These are phyloP conservation scores for Elaphurus davidianus DNA, from an alignment of 2,113 vertebrate genomes.

Conservation along the genomic window DNA sequence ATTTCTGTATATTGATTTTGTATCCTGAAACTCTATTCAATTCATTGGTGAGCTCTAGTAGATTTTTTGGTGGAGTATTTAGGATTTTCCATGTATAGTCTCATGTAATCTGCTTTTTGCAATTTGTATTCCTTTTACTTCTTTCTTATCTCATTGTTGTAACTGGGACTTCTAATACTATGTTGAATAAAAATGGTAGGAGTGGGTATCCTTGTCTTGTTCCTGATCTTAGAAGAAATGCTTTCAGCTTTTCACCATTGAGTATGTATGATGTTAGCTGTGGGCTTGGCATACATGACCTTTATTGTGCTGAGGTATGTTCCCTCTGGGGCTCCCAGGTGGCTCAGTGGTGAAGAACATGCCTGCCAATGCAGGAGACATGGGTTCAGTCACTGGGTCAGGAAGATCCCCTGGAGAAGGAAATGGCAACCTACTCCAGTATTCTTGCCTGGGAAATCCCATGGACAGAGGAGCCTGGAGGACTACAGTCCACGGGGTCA, in stretches of 20 bases:
- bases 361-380: background rate
- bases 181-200: background rate
- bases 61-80: background rate
- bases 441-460: background rate
- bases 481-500: background rate
- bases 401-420: background rate
- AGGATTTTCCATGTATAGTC: background rate
- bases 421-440: background rate
- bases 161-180: background rate
- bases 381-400: background rate
- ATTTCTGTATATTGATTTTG: background rate
- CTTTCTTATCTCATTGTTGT: background rate
- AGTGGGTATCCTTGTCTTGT: background rate
- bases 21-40: background rate
- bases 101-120: background rate
- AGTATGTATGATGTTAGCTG: background rate
- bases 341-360: background rate
- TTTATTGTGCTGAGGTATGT: background rate
- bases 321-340: background rate
- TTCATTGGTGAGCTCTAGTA: background rate
- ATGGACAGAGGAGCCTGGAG: background rate
- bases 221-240: background rate
- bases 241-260: background rate
- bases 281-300: background rate
- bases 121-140: background rate